phyloP scores from a whole-genome alignment of 2,888 invertebrate genomes.

The Pteria penguin region DNA sequence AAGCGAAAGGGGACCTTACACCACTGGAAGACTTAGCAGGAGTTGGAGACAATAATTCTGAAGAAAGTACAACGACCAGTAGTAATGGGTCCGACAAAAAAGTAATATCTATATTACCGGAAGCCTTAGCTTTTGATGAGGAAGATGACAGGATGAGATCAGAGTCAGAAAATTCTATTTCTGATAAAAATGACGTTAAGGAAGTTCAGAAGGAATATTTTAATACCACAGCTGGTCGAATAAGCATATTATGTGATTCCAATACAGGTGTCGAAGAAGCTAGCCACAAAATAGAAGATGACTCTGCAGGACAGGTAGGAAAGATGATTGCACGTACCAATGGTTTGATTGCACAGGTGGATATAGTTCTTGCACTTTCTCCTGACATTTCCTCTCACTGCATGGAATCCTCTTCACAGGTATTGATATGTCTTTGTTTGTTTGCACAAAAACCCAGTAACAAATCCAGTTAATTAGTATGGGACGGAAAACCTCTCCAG shows the following conservation, averaged over 20 bases:
- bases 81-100: not conserved
- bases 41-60: not conserved
- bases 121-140: not conserved
- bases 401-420: not conserved
- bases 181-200: slow-evolving; percentile 23
- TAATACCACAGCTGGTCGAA: slow-evolving; percentile 65
- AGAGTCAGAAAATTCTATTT: slow-evolving; percentile 18
- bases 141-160: not conserved
- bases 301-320: not conserved
- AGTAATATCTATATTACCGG: not conserved
- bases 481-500: too few relatives aligned
- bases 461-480: too few relatives aligned
- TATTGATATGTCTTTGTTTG: too few relatives aligned
- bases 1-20: slow-evolving; percentile 20
- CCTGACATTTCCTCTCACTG: not conserved
- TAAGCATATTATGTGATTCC: slow-evolving; percentile 60
- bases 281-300: not conserved
- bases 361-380: slow-evolving; percentile 22
- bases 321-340: slow-evolving; percentile 41
- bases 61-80: not conserved
- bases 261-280: not conserved
- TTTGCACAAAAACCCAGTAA: too few relatives aligned
- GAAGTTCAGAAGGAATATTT: slow-evolving; percentile 48
- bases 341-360: slow-evolving; percentile 48
- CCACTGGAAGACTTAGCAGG: too few relatives aligned